A percentile compares a stretch with the other conserved stretches of the same genome.
phyloP scores from a whole-genome alignment of 2,888 invertebrate species.

The Brachyptera putata region DNA sequence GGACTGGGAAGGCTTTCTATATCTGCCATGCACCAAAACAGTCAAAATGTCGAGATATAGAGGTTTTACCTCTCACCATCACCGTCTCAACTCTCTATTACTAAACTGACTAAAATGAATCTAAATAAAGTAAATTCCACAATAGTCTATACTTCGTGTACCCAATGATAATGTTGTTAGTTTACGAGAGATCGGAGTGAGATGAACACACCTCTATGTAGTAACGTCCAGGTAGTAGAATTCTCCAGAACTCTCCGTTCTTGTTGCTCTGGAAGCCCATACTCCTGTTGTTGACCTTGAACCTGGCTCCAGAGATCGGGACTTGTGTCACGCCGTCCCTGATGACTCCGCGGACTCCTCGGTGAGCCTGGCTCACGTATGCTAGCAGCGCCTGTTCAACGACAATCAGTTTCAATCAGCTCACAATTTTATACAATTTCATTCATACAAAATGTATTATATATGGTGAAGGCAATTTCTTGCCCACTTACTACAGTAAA shows the following conservation, averaged over 20 bases:
- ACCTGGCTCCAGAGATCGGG: constrained; percentile 41
- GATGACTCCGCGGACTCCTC: constrained; percentile 49
- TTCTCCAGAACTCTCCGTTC: constrained; percentile 51
- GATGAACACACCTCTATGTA: constrained; percentile 45
- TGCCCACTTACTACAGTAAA: too few species aligned
- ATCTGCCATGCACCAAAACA: too few species aligned
- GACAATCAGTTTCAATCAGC: neutral
- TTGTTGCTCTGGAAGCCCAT: constrained; percentile 44
- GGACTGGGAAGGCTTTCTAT: too few species aligned
- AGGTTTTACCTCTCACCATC: too few species aligned
- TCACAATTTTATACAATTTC: neutral
- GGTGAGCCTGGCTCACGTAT: constrained; percentile 45
- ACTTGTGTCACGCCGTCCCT: constrained; percentile 36
- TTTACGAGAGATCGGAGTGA: too few species aligned
- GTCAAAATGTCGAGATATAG: too few species aligned
- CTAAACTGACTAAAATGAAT: too few species aligned
- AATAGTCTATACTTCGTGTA: too few species aligned
- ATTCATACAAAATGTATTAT: neutral
- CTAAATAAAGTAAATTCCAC: too few species aligned
- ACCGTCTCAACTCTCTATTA: too few species aligned
- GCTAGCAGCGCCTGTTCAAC: constrained; percentile 40
- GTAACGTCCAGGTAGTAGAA: constrained; percentile 50
- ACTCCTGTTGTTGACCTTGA: constrained; percentile 45
- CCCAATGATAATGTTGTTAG: too few species aligned
- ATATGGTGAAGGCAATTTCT: too few species aligned